These are phyloP conservation scores for Sylvia borin DNA, from an alignment of 2,797 vertebrate genomes.

Conservation along the genomic window DNA sequence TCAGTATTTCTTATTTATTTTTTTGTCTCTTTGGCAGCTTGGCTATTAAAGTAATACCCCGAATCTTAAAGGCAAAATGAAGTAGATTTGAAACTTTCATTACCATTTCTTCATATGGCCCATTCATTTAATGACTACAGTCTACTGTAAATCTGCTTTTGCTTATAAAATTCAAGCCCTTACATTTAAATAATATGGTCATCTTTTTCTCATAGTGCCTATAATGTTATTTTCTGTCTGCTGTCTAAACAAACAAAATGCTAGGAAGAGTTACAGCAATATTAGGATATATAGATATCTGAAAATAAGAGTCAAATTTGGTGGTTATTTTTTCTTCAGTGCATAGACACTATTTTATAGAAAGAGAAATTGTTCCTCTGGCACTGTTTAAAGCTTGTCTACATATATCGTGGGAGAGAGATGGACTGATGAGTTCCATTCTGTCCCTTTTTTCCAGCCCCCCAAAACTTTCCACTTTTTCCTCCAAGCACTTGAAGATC, in stretches of 20 bases:
- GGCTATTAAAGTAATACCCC: not conserved
- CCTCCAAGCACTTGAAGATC: not conserved
- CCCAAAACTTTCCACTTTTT: not conserved
- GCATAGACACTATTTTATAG: not conserved
- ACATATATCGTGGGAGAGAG: accelerated
- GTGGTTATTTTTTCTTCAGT: not conserved
- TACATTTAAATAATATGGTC: not conserved
- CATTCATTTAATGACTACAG: not conserved
- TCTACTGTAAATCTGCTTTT: not conserved
- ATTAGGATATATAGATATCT: not conserved
- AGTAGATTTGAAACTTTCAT: not conserved
- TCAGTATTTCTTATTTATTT: not conserved
- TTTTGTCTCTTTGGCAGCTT: not conserved
- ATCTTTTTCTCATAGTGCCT: not conserved
- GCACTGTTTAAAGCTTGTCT: not conserved
- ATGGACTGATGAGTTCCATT: not conserved
- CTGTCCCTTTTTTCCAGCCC: not conserved
- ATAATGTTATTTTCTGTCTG: not conserved
- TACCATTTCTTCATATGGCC: not conserved
- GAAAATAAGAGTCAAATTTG: not conserved
- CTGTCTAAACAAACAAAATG: not conserved
- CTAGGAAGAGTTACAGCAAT: not conserved
- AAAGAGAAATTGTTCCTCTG: not conserved
- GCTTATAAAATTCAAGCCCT: not conserved
- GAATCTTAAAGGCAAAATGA: not conserved